Evolutionary conservation across 2,888 invertebrate genomes (phyloP), one percentile per base, ranked within the genome.

Genomic region (Acrobasis suavella): DNA sequence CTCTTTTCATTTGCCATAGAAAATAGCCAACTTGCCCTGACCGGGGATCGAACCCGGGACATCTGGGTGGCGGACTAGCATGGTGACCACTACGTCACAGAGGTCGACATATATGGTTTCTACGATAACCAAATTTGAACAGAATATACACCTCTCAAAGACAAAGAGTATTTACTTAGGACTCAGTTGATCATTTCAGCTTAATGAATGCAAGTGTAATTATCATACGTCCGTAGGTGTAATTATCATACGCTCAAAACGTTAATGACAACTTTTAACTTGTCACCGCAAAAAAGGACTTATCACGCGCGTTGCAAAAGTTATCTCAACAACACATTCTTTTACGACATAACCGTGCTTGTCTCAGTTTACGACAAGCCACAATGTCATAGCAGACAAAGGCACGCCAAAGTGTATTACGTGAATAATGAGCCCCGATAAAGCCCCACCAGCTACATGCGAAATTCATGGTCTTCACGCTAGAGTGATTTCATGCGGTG

Each of bases 311-410:
- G 60, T 55, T 63, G 60, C 66, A 66, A 66, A 68, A 65, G 59
- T 66, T 64, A 65, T 68, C 65, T 64, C 64, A 64, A 64, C 64
- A 65, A 65, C 65, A 63, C 59, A 62, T 62, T 62, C 52, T 65
- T 66, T 68, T 66, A 66, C 62, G 66, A 63, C 64, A 59, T 37
- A 38, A 67, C 60, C 62, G 59, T 46, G 32, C 54, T 62, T 46
- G 14, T 50, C n/a, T 52, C 61, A 39, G 58, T 65, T 67, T 67
- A 67, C 65, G 65, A 65, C 58, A 52, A 58, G 59, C 60, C 49
- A 56, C 64, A 64, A 64, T 64, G 67, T 62, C 58, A 59, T 39
- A 46, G 42, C 65, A 62, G 65, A 67, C 64, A 67, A 63, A 62
- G 64, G 59, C 39, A 37, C n/a, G 32, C 61, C 49, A 54, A 61